phyloP scores from a whole-genome alignment of 2,113 vertebrate species.

The Forbesichthys papilliferus region DNA sequence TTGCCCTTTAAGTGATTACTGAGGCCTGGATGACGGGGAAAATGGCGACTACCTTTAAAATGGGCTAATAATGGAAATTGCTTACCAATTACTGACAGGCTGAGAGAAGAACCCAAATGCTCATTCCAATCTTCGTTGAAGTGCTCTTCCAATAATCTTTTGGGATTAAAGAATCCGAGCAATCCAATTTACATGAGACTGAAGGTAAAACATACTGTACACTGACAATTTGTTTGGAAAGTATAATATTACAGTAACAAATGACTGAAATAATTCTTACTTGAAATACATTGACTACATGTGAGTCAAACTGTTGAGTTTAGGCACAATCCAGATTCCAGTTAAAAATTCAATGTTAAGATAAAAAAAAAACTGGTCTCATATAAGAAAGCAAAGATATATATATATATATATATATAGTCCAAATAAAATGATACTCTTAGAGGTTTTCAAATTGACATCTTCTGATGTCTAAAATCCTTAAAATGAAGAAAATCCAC shows the following conservation, averaged over 20 bases:
- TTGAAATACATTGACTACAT: conserved; percentile 53
- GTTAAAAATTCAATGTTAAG: conserved; percentile 31
- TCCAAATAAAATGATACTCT: conserved; percentile 34
- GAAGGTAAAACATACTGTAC: neutral
- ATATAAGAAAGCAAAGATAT: conserved; percentile 17
- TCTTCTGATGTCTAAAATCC: conserved; percentile 25
- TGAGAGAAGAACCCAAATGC: conserved; percentile 27
- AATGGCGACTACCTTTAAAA: neutral
- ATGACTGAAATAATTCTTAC: conserved; percentile 31
- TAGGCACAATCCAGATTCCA: conserved; percentile 30
- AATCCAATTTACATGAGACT: neutral
- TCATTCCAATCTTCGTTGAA: conserved; percentile 6
- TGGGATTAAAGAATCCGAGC: neutral
- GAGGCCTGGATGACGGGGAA: neutral
- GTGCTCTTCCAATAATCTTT: neutral
- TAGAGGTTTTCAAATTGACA: conserved; percentile 7
- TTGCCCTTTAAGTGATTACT: no score
- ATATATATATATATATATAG: conserved; percentile 17
- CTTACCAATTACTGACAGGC: conserved; percentile 45
- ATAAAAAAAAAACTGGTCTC: conserved; percentile 15
- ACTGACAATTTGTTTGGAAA: conserved; percentile 2
- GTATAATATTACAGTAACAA: neutral
- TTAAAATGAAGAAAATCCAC: conserved; percentile 21
- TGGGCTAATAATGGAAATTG: conserved; percentile 37
- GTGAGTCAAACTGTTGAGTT: conserved; percentile 23